Base-by-base conservation (phyloP, 2,113 vertebrate genomes). In the Perca fluviatilis region DNA sequence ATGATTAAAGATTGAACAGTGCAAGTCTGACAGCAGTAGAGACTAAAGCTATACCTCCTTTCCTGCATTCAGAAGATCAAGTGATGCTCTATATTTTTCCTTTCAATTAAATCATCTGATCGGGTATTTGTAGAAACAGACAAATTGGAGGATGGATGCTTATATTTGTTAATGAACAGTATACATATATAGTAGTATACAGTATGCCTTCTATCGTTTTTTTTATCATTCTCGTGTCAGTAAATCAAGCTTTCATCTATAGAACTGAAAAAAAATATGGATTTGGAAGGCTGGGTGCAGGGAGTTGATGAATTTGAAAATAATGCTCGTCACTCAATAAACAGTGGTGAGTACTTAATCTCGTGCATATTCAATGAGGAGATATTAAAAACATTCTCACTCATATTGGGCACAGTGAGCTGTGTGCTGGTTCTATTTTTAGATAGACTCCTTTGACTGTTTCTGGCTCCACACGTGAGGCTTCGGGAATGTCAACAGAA, bases 391-490 rank as follows among this genome's bases (percentile, higher is more conserved):
- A 90, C 87, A 81, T 89, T 91, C 88, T 89, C 88, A 75, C 82
- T 91, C 92, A 83, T 83, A 85, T 86, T 87, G 86, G 79, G 84
- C 78, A 83, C 87, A 69, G 65, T 33, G 83, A 84, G 91, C 85
- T 57, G 74, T 65, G 70, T 60, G 86, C 81, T 14, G 84, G 27
- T 51, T 85, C 91, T 94, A 93, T 93, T 92, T 93, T 89, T 94
- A 91, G 91, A 79, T 14, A 43, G 40, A 86, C 85, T 88, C 89
- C 88, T 86, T 84, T 49, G 66, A 80, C 88, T 88, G 86, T 91
- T 94, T 92, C 91, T 93, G 92, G 88, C 87, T 68, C 85, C 1
- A 80, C 95, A 94, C 86, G 94, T 92, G 93, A 91, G 91, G 89
- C 91, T 84, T 74, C 53, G 91, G 66, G 90, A 89, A 90, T 88